Evolutionary conservation across 2,888 invertebrate genomes (phyloP).

Genomic region (Perizoma flavofasciatum): DNA sequence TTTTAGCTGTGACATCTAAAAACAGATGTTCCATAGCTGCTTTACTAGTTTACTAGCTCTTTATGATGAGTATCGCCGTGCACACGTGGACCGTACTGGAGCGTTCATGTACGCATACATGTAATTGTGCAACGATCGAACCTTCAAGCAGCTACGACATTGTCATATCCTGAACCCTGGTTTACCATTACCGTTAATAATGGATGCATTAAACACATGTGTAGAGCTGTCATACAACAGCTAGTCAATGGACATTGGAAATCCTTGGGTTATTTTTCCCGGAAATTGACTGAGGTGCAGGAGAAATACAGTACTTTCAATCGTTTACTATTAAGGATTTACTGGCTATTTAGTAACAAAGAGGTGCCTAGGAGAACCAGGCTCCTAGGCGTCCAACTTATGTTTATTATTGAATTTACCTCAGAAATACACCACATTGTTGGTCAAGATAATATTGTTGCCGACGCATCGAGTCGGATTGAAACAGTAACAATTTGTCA

Average conservation of each 20-base stretch:
- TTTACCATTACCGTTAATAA: constrained; percentile 19
- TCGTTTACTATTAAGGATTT: constrained; percentile 26
- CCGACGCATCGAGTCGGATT: constrained; percentile 30
- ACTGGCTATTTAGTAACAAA: constrained; percentile 18
- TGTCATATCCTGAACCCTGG: constrained; percentile 23
- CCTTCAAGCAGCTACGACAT: background rate
- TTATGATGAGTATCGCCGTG: too few relatives aligned
- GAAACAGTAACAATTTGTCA: constrained; percentile 32
- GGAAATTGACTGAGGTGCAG: constrained; percentile 19
- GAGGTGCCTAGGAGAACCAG: constrained; percentile 33
- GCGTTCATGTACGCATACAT: too few relatives aligned
- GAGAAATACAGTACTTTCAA: constrained; percentile 28
- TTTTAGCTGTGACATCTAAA: too few relatives aligned
- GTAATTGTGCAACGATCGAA: too few relatives aligned
- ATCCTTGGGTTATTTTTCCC: constrained; percentile 27
- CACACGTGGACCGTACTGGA: too few relatives aligned
- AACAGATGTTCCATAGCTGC: too few relatives aligned
- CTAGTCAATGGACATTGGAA: constrained; percentile 4
- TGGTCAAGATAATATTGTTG: constrained; percentile 30
- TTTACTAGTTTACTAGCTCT: too few relatives aligned
- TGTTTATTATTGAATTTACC: constrained; percentile 37
- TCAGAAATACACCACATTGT: constrained; percentile 26
- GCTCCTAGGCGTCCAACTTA: too few relatives aligned
- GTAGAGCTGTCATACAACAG: constrained; percentile 27
- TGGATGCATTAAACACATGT: constrained; percentile 27